Evolutionary conservation across 2,113 vertebrate genomes (phyloP), one percentile per base, ranked within the genome.

Genomic region (Lontra canadensis): DNA sequence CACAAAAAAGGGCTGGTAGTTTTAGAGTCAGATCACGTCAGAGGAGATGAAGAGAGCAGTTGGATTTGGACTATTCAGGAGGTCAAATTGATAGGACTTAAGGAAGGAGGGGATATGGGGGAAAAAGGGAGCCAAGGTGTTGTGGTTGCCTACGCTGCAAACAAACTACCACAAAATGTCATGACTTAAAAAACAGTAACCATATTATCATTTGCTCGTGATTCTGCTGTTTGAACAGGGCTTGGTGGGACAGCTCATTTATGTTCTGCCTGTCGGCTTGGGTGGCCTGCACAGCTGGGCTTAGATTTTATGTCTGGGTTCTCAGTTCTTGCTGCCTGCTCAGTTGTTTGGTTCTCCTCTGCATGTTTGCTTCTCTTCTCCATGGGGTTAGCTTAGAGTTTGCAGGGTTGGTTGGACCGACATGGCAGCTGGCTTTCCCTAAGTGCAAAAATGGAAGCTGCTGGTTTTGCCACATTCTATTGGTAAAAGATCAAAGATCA

Each of bases 401-500:
- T 21, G 76, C 71, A 55, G 59, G 67, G 55, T 49, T 49, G 25
- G n/a, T n/a, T 31, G 36, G 61, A 84, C 34, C 84, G 71, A 87
- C 29, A 42, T 44, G 52, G 49, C 65, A 44, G 34, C 76, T 80
- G 34, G 20, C 36, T 79, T 91, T 47, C 44, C n/a, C 2, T 76
- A 74, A 79, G 42, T 31, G 7, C 52, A 88, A 80, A 96, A 94
- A 61, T 36, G 31, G 86, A 93, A 93, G 90, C 29, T 69, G 31
- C 61, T 71, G 52, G 49, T 84, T 94, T 95, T 52, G 49, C 49
- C n/a, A 91, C 17, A 34, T 91, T 91, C 63, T 76, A 1, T 55
- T 25, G 29, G 80, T 88, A 81, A 93, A 80, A 79, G 44, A 82
- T 88, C 76, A 96, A 93, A 79, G n/a, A 26, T 65, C 49, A 94